phyloP scores from a whole-genome alignment of 1,140 invertebrate species.

The Lordiphosa clarofinis region DNA sequence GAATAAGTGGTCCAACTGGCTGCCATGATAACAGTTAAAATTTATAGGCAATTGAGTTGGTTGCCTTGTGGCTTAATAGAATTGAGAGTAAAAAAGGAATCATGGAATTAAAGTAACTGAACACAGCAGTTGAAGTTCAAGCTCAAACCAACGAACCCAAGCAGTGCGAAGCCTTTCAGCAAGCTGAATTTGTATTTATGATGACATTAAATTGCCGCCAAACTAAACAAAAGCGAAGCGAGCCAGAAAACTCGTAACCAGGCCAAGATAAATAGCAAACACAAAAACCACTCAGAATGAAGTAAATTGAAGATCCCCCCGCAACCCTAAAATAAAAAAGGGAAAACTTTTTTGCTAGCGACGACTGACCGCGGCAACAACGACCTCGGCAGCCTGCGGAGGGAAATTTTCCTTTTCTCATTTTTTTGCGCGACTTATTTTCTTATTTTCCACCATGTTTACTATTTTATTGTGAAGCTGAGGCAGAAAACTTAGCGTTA shows the following conservation, averaged over 20 bases:
- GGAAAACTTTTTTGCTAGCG: conserved; percentile 33
- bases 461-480: conserved; percentile 62
- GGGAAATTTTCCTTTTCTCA: conserved; percentile 48
- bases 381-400: conserved; percentile 16
- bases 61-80: conserved; percentile 54
- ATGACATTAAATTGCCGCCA: conserved; percentile 69
- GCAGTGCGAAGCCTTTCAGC: conserved; percentile 43
- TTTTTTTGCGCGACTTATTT: conserved; percentile 52
- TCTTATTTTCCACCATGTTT: conserved; percentile 51
- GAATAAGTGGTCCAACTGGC: conserved; percentile 54
- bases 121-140: conserved; percentile 41
- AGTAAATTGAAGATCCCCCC: conserved; percentile 57
- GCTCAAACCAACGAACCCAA: conserved; percentile 26
- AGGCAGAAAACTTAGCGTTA: conserved; percentile 68
- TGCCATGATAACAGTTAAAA: conserved; percentile 63
- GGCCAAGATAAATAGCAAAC: conserved; percentile 69
- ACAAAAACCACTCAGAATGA: conserved; percentile 72
- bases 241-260: conserved; percentile 37
- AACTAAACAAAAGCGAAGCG: conserved; percentile 13
- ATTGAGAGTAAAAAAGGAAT: conserved; percentile 39
- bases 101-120: conserved; percentile 26
- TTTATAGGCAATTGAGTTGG: conserved; percentile 61
- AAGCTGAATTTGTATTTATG: conserved; percentile 72
- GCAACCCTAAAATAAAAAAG: conserved; percentile 6
- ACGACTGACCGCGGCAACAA: conserved; percentile 23